These are phyloP conservation scores for Drosophila yakuba DNA, from an alignment of 1,140 invertebrate genomes.

Conservation along the genomic window DNA sequence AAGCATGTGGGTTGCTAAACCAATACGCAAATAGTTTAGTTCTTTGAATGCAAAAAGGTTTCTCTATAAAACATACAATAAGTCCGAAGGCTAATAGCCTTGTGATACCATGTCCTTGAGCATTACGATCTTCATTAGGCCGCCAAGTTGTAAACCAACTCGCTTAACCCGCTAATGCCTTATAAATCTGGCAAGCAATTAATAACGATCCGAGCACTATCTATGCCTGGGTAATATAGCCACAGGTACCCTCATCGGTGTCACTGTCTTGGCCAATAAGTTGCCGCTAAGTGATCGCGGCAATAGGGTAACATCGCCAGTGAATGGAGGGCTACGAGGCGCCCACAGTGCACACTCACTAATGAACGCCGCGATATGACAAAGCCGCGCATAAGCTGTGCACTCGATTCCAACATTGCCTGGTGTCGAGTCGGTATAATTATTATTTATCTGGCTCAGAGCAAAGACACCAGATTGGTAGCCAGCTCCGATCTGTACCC, in stretches of 20 bases:
- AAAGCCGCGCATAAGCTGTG: conserved; percentile 50
- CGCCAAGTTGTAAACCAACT: conserved; percentile 29
- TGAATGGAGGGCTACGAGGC: conserved; percentile 17
- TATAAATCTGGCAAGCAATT: conserved; percentile 68
- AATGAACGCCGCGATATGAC: conserved; percentile 77
- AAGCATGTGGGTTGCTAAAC: conserved; percentile 7
- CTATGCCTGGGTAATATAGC: conserved; percentile 20
- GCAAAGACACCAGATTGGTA: conserved; percentile 74
- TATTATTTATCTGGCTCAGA: conserved; percentile 79
- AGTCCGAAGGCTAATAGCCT: conserved; percentile 12
- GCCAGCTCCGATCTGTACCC: conserved; percentile 61
- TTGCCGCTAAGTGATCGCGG: conserved; percentile 63
- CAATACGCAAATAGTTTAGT: conserved; percentile 5
- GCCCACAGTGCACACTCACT: conserved; percentile 73
- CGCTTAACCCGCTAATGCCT: conserved; percentile 56
- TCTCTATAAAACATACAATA: background rate
- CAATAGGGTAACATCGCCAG: conserved; percentile 8
- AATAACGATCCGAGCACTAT: conserved; percentile 48
- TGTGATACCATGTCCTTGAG: conserved; percentile 7
- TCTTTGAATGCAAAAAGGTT: background rate
- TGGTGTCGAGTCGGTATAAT: conserved; percentile 68
- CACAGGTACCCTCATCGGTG: conserved; percentile 52
- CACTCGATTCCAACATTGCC: conserved; percentile 46
- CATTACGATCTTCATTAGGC: conserved; percentile 15
- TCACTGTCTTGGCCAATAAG: conserved; percentile 63